Evolutionary conservation across 1,140 invertebrate species (phyloP), one percentile per base, ranked within the genome.

Genomic region (Drosophila rufa): DNA sequence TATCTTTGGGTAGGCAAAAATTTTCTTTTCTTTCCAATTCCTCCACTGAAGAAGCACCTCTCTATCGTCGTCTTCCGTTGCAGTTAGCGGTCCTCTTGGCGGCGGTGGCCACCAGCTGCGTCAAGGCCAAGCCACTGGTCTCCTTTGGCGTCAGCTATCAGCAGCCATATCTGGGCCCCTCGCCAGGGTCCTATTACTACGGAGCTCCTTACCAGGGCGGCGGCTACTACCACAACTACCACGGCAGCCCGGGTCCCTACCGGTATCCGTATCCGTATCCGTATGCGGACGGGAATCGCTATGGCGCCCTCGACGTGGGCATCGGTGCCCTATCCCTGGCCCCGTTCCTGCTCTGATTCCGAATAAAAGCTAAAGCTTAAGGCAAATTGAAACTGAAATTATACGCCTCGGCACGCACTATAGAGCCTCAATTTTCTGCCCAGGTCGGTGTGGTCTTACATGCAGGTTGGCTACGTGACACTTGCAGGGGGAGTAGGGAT

Each of bases 231-330:
- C 25, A 43, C 17, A 69, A 64, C 38, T 66, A 66, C 48, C 62
- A 81, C 27, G 48, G 27, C 27, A 57, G 80, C 11, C 38, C 74
- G 36, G 45, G 42, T 1, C 27, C 59, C 15, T 82, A 86, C 22
- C 47, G 74, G 22, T 51, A 75, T 36, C 59, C 79, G 12, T 85
- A 75, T 36, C 59, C 78, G 12, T 85, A 85, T 42, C 47, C 79
- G 38, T 66, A 66, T 15, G 67, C 64, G 3, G 61, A 58, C 0
- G 53, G 36, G 14, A 56, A 15, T 51, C 75, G 76, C 9, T 87
- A 87, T 40, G 84, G 79, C 3, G 64, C 83, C 36, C 67, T 87
- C 30, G 76, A 87, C 48, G 19, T 80, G n/a, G 79, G 80, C n/a
- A 70, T 87, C 19, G 71, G 80, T 6, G 83, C 83, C 19, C 61